Evolutionary conservation across 2,888 invertebrate genomes (phyloP).

Genomic region (Gasteruption jaculator): DNA sequence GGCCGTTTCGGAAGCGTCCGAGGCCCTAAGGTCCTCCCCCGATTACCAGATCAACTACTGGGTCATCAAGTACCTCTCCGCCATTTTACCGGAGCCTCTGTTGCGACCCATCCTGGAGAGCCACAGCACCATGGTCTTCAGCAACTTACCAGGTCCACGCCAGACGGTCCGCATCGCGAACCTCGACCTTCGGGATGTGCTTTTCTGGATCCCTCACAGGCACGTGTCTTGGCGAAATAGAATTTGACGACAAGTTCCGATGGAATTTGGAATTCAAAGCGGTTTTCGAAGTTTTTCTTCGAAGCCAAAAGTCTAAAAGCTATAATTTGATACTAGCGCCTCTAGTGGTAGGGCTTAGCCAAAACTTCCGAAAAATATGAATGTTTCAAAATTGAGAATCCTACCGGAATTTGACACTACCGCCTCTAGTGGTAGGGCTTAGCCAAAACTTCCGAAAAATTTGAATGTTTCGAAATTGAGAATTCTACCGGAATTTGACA

Average conservation of each 20-base stretch:
- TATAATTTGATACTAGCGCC: too few relatives aligned
- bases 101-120: conserved; percentile 50
- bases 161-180: conserved; percentile 48
- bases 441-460: too few relatives aligned
- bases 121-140: conserved; percentile 55
- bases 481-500: too few relatives aligned
- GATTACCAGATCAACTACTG: conserved; percentile 55
- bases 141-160: conserved; percentile 57
- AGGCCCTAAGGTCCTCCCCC: conserved; percentile 45
- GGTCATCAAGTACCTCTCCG: conserved; percentile 51
- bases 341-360: too few relatives aligned
- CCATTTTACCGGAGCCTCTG: conserved; percentile 51
- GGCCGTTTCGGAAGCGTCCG: conserved; percentile 44
- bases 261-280: neutral
- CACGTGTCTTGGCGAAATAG: conserved; percentile 29
- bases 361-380: too few relatives aligned
- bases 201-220: conserved; percentile 58
- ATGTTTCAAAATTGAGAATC: too few relatives aligned
- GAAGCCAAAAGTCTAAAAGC: too few relatives aligned
- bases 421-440: too few relatives aligned
- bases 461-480: too few relatives aligned
- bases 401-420: too few relatives aligned
- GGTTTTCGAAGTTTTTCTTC: too few relatives aligned
- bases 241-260: neutral
- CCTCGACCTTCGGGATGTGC: conserved; percentile 50